Evolutionary conservation across 2,113 vertebrate species (phyloP).

Genomic region (Indicator indicator): DNA sequence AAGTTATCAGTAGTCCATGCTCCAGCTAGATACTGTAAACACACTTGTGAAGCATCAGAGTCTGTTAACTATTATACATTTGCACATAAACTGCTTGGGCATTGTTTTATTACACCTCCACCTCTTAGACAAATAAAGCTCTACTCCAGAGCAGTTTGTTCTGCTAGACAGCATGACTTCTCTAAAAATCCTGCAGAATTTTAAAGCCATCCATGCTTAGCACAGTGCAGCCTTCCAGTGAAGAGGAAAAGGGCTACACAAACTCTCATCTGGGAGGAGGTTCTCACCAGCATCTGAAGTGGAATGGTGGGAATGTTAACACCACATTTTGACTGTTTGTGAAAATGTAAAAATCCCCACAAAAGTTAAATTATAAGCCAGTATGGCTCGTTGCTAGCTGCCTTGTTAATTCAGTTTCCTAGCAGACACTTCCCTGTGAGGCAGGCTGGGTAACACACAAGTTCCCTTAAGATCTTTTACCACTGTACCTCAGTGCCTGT

Average conservation of each 20-base stretch:
- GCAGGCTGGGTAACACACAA: rapidly evolving
- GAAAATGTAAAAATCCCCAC: neutral
- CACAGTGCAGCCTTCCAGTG: neutral
- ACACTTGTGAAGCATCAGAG: neutral
- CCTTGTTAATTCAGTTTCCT: neutral
- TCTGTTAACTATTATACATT: neutral
- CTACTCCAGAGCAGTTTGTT: neutral
- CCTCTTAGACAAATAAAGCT: slow-evolving; percentile 16
- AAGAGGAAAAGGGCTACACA: neutral
- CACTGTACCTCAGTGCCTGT: neutral
- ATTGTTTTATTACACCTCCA: slow-evolving; percentile 4
- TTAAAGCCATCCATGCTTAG: neutral
- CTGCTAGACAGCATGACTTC: neutral
- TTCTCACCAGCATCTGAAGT: rapidly evolving
- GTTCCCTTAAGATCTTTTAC: neutral
- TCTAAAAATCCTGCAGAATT: neutral
- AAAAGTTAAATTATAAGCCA: slow-evolving; percentile 9
- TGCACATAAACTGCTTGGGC: neutral
- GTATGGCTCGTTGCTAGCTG: neutral
- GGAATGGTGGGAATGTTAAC: neutral
- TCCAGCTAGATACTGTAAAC: neutral
- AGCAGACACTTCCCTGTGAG: neutral
- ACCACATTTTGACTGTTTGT: neutral
- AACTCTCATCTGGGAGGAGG: neutral
- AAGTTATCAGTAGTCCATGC: neutral